phyloP scores from a whole-genome alignment of 2,113 vertebrate genomes.

The Mus spicilegus region DNA sequence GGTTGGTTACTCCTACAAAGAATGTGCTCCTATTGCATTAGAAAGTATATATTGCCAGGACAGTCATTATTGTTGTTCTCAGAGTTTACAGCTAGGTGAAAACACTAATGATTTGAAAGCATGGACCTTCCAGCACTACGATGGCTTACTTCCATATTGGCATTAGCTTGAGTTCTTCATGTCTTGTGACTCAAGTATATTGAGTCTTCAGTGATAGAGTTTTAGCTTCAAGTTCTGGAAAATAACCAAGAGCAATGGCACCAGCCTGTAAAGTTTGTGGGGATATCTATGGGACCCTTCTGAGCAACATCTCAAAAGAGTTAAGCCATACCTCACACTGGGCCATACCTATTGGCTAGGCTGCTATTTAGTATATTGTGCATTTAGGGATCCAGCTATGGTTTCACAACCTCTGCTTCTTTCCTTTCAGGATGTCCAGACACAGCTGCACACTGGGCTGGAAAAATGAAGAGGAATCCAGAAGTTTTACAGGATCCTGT shows the following conservation, averaged over 20 bases:
- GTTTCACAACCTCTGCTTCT: no score
- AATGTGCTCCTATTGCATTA: neutral
- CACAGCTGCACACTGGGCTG: no score
- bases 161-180: neutral
- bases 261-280: neutral
- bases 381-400: no score
- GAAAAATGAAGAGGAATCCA: no score
- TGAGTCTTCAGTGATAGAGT: neutral
- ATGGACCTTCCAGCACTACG: neutral
- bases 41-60: neutral
- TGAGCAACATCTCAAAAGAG: neutral
- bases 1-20: neutral
- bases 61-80: neutral
- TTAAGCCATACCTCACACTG: neutral
- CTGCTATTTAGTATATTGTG: neutral
- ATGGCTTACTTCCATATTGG: neutral
- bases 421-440: no score
- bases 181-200: neutral
- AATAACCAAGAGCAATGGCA: neutral
- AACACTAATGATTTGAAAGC: neutral
- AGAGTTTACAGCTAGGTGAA: neutral
- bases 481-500: no score
- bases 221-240: neutral
- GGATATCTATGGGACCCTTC: no score
- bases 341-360: neutral